Conservation (phyloP, 35 echinoderm and acorn worm genomes). For the Holothuria glaberrima region DNA sequence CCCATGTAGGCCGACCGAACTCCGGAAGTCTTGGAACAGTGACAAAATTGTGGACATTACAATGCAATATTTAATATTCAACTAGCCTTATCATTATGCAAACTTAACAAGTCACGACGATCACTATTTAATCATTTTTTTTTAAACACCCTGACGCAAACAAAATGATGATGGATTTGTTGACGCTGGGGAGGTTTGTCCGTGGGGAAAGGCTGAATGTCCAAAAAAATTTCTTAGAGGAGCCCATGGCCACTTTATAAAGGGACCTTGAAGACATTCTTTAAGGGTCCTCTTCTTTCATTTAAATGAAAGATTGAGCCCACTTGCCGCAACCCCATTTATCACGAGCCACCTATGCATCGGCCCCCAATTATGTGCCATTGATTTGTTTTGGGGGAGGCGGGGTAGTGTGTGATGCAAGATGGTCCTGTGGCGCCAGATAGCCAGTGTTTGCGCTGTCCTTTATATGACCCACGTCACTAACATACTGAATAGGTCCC, state of each 20-base stretch:
- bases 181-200: constrained; percentile 9
- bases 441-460: neutral
- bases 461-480: neutral
- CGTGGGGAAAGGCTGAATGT: neutral
- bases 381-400: neutral
- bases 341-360: too few species aligned
- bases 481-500: neutral
- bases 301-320: too few species aligned
- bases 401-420: neutral
- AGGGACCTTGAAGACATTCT: too few species aligned
- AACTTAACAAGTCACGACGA: too few species aligned
- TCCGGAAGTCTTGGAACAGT: too few species aligned
- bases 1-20: too few species aligned
- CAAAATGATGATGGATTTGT: constrained; percentile 21
- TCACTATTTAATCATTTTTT: too few species aligned
- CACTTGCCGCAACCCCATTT: too few species aligned
- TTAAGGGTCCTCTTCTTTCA: too few species aligned
- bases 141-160: neutral
- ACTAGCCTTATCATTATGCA: too few species aligned
- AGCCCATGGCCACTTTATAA: neutral
- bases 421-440: neutral
- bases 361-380: too few species aligned
- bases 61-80: neutral
- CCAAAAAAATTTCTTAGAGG: neutral
- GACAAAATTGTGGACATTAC: too few species aligned